Percentiles rank a stretch among this genome's conserved stretches.
These are phyloP conservation scores for Brachypodius melanocephalos DNA, from an alignment of 2,113 vertebrate genomes.

Conservation along the genomic window DNA sequence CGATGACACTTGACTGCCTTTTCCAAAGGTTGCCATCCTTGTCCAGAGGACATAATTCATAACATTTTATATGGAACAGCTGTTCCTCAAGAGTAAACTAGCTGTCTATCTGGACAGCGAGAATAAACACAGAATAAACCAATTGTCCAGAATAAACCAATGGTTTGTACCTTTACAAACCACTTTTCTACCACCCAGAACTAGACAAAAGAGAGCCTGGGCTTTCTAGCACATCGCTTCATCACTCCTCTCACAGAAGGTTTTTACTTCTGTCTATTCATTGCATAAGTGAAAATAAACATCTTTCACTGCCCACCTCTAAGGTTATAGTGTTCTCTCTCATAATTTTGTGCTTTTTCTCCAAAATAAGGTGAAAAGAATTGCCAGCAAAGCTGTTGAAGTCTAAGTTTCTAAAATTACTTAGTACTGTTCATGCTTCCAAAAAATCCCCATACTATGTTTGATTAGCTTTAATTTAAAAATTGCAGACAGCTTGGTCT, in stretches of 20 bases:
- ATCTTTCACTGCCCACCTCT: not conserved
- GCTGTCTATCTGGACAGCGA: not conserved
- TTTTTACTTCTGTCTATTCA: not conserved
- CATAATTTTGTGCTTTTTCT: not conserved
- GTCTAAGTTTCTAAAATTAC: not conserved
- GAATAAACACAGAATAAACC: not conserved
- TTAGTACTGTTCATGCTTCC: not conserved
- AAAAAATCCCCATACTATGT: not conserved
- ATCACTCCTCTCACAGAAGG: not conserved
- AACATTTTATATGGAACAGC: not conserved
- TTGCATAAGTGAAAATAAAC: not conserved
- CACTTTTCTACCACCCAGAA: not conserved
- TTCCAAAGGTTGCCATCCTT: not conserved
- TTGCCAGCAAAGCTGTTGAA: not conserved
- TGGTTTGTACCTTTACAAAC: not conserved
- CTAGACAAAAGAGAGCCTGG: not conserved
- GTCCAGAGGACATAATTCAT: not conserved
- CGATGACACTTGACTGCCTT: accelerated
- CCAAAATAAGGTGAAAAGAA: not conserved
- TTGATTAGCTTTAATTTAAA: not conserved
- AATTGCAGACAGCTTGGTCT: not conserved
- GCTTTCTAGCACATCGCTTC: not conserved
- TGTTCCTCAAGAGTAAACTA: not conserved
- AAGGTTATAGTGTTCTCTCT: not conserved
- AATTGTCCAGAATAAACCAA: not conserved